These are phyloP conservation scores for Eupithecia pulchellata DNA, from an alignment of 2,888 invertebrate genomes.

Conservation along the genomic window DNA sequence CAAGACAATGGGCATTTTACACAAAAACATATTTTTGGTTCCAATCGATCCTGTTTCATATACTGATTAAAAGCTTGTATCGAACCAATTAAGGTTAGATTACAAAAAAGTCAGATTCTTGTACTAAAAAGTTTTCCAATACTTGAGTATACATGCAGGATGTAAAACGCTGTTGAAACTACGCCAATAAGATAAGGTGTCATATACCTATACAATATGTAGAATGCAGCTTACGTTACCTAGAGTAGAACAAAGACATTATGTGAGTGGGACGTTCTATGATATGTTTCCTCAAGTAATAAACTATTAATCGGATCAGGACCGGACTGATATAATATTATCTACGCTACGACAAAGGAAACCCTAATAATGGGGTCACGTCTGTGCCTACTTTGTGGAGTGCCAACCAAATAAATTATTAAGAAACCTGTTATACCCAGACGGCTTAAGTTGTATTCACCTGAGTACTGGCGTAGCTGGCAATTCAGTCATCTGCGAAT, in stretches of 20 bases:
- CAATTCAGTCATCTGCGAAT: not conserved
- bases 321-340: constrained; percentile 34
- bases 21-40: too few species aligned
- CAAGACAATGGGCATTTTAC: too few species aligned
- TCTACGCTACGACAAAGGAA: not conserved
- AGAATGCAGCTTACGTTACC: not conserved
- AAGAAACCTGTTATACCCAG: not conserved
- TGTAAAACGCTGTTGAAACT: too few species aligned
- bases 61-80: too few species aligned
- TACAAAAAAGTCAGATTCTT: too few species aligned
- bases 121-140: too few species aligned
- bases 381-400: not conserved
- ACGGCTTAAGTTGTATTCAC: not conserved
- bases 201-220: not conserved
- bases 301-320: constrained; percentile 29
- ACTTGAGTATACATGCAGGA: too few species aligned
- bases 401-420: not conserved
- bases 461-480: too few species aligned
- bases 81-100: too few species aligned
- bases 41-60: too few species aligned
- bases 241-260: not conserved
- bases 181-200: not conserved
- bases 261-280: not conserved
- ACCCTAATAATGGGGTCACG: constrained; percentile 1
- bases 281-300: constrained; percentile 25